These are phyloP conservation scores for Catostomus latipinnis DNA, from an alignment of 2,797 vertebrate genomes.

Conservation along the genomic window DNA sequence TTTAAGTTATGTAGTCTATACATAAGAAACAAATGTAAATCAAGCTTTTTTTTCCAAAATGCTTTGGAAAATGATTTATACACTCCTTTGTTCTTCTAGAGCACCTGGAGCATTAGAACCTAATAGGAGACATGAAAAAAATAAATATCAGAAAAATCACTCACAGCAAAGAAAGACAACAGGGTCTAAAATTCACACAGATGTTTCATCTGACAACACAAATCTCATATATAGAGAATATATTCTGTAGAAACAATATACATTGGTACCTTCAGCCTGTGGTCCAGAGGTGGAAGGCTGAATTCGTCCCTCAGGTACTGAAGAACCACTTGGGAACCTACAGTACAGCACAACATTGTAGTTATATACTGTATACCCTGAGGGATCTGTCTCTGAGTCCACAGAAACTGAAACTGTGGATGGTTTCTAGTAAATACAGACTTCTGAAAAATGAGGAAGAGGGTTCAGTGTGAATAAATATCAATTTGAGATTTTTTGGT, in stretches of 20 bases:
- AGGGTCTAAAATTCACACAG: background rate
- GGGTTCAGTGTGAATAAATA: background rate
- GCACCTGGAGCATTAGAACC: slow-evolving; percentile 1
- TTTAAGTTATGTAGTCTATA: slow-evolving; percentile 6
- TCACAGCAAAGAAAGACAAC: too few relatives aligned
- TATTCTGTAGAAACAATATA: background rate
- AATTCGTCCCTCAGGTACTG: slow-evolving; percentile 38
- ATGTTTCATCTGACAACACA: background rate
- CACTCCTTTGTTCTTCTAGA: slow-evolving; percentile 27
- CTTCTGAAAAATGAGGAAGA: background rate
- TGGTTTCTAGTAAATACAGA: background rate
- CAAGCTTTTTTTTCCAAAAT: background rate
- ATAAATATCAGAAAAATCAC: too few relatives aligned
- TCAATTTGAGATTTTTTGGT: background rate
- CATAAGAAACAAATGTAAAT: slow-evolving; percentile 35
- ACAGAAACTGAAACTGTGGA: background rate
- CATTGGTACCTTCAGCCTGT: slow-evolving; percentile 39
- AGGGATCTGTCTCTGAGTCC: background rate
- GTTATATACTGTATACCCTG: background rate
- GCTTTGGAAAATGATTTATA: slow-evolving; percentile 5
- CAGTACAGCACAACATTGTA: slow-evolving; percentile 31
- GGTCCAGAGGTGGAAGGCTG: background rate
- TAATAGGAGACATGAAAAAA: slow-evolving; percentile 11
- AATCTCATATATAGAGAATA: background rate
- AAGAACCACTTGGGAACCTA: slow-evolving; percentile 42